Conservation (phyloP, 2,888 invertebrate genomes). For the Chesias legatella region DNA sequence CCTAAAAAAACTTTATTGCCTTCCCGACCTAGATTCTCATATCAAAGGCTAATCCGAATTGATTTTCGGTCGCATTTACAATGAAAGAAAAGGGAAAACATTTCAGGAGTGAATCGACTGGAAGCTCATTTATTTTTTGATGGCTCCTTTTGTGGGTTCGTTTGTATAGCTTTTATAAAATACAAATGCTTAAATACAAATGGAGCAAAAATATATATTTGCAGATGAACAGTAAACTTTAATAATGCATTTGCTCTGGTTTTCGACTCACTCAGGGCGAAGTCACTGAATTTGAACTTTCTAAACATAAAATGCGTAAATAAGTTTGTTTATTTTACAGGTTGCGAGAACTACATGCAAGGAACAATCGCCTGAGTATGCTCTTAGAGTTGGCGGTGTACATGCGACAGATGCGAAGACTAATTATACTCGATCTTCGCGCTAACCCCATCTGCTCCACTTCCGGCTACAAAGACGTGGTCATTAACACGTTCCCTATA, state of each 20-base stretch:
- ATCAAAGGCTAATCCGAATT: constrained; percentile 27
- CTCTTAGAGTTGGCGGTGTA: constrained; percentile 66
- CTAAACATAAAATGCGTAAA: not conserved
- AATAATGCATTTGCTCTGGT: not conserved
- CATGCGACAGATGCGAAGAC: constrained; percentile 55
- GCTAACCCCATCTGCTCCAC: constrained; percentile 60
- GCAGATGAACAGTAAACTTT: constrained; percentile 1
- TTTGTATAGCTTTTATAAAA: constrained; percentile 10
- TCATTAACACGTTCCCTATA: constrained; percentile 56
- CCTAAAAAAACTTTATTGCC: constrained; percentile 14
- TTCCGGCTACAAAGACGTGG: constrained; percentile 58
- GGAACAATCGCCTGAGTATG: constrained; percentile 57
- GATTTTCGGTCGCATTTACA: constrained; percentile 29
- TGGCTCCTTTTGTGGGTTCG: constrained; percentile 8
- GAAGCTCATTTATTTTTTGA: constrained; percentile 10
- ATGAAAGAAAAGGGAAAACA: constrained; percentile 25
- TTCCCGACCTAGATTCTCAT: constrained; percentile 14
- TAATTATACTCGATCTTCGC: constrained; percentile 58
- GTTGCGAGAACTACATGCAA: constrained; percentile 55
- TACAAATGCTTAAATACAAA: constrained; percentile 2
- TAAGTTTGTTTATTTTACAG: constrained; percentile 33
- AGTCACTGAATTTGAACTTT: not conserved
- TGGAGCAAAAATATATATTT: constrained; percentile 1
- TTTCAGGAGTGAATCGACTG: constrained; percentile 7
- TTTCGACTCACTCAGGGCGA: not conserved